Conservation (phyloP, 2,888 invertebrate genomes). For the Agrochola circellaris region DNA sequence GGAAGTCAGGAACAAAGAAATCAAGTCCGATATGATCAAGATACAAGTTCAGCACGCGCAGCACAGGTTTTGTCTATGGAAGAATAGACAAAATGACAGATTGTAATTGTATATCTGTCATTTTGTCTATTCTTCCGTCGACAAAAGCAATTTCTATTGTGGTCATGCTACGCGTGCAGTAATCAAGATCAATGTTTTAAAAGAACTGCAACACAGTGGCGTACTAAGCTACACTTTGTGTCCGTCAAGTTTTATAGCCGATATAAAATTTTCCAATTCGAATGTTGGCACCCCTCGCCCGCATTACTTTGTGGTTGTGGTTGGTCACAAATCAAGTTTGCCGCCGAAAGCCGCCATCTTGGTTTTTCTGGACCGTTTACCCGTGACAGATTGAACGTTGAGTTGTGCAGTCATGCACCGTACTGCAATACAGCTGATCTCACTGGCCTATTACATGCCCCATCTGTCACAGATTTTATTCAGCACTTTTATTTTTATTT, state of each 20-base stretch:
- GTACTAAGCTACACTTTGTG: conserved; percentile 51
- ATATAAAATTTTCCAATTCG: conserved; percentile 79
- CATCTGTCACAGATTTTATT: conserved; percentile 56
- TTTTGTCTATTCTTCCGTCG: too few species aligned
- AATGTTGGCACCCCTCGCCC: conserved; percentile 77
- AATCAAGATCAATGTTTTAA: conserved; percentile 22
- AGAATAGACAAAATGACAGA: too few species aligned
- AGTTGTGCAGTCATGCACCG: conserved; percentile 66
- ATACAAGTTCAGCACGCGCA: neutral
- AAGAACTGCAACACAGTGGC: conserved; percentile 21
- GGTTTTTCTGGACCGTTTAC: conserved; percentile 76
- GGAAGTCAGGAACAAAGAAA: neutral
- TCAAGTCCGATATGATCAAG: too few species aligned
- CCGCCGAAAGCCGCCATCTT: conserved; percentile 77
- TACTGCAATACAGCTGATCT: conserved; percentile 49
- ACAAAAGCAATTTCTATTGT: too few species aligned
- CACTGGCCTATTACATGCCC: conserved; percentile 64
- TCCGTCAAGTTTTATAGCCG: conserved; percentile 66
- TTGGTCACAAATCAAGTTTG: conserved; percentile 83
- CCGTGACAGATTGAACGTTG: conserved; percentile 74
- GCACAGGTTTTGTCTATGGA: too few species aligned
- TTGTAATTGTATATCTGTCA: too few species aligned
- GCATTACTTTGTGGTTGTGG: conserved; percentile 75
- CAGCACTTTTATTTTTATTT: conserved; percentile 35
- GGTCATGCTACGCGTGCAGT: neutral